Percentiles rank a stretch among this genome's conserved stretches.
phyloP scores from a whole-genome alignment of 2,888 invertebrate species.

The Esperia sulphurella region DNA sequence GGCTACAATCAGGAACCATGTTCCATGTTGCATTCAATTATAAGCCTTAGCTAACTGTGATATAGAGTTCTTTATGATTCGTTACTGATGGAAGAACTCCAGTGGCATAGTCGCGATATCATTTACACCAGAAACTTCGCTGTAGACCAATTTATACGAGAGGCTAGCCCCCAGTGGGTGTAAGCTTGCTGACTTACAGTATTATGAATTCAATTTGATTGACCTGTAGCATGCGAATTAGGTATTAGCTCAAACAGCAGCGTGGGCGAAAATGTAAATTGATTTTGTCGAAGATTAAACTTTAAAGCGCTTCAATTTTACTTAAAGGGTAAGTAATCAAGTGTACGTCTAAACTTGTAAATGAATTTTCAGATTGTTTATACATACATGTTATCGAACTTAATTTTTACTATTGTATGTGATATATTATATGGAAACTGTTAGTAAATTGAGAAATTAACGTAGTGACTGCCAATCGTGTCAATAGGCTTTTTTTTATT shows the following conservation, averaged over 20 bases:
- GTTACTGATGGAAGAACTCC: conserved; percentile 6
- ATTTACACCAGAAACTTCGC: conserved; percentile 42
- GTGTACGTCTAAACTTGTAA: background rate
- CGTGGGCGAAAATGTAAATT: conserved; percentile 10
- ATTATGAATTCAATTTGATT: conserved; percentile 53
- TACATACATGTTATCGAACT: too few relatives aligned
- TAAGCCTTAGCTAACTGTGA: conserved; percentile 12
- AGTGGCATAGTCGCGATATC: conserved; percentile 18
- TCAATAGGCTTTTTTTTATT: too few relatives aligned
- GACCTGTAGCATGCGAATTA: conserved; percentile 22
- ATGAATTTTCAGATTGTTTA: background rate
- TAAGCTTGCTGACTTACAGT: conserved; percentile 42
- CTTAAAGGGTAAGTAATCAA: conserved; percentile 3
- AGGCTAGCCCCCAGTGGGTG: conserved; percentile 25
- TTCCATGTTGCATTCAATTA: conserved; percentile 7
- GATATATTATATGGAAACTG: too few relatives aligned
- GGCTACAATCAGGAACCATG: conserved; percentile 31
- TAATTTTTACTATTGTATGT: too few relatives aligned
- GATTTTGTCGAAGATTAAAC: conserved; percentile 8
- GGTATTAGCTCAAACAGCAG: conserved; percentile 9
- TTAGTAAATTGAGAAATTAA: too few relatives aligned
- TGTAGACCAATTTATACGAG: conserved; percentile 44
- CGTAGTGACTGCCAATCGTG: too few relatives aligned
- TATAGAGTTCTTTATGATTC: conserved; percentile 15
- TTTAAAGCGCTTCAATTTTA: conserved; percentile 7